Evolutionary conservation across 2,888 invertebrate genomes (phyloP).

Genomic region (Troides helena): DNA sequence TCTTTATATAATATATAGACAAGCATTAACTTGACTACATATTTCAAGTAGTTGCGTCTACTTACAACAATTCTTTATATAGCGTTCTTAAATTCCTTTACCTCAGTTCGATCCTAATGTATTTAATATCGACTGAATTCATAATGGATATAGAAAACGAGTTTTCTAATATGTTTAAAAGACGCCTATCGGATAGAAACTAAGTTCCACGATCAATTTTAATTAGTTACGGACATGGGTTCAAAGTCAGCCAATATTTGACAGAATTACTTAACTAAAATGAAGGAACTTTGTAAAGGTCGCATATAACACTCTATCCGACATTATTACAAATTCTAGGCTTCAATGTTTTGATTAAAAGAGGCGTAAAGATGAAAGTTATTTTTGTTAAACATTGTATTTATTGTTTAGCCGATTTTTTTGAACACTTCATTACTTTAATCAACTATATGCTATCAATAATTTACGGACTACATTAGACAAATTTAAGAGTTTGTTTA

Average conservation of each 20-base stretch:
- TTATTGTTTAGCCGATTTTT: too few species aligned
- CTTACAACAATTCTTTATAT: not conserved
- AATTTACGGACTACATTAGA: too few species aligned
- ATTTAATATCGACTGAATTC: not conserved
- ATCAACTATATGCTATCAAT: too few species aligned
- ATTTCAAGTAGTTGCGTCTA: not conserved
- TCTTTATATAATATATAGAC: too few species aligned
- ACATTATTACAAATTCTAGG: not conserved
- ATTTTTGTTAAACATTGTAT: not conserved
- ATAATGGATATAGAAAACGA: not conserved
- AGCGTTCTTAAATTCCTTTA: not conserved
- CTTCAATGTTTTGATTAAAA: not conserved
- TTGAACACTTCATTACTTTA: too few species aligned
- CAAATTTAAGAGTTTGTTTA: too few species aligned
- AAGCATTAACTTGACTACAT: too few species aligned
- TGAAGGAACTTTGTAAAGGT: conserved; percentile 3
- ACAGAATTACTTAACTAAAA: conserved; percentile 5
- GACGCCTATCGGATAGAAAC: not conserved
- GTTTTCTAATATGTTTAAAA: not conserved
- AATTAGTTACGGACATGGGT: conserved; percentile 1
- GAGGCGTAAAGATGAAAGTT: not conserved
- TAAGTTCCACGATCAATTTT: not conserved
- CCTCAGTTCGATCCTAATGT: not conserved
- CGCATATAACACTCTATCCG: not conserved
- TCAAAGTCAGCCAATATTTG: conserved; percentile 2